Base-by-base conservation (phyloP, 2,888 invertebrate genomes). In the Latrodectus hesperus region DNA sequence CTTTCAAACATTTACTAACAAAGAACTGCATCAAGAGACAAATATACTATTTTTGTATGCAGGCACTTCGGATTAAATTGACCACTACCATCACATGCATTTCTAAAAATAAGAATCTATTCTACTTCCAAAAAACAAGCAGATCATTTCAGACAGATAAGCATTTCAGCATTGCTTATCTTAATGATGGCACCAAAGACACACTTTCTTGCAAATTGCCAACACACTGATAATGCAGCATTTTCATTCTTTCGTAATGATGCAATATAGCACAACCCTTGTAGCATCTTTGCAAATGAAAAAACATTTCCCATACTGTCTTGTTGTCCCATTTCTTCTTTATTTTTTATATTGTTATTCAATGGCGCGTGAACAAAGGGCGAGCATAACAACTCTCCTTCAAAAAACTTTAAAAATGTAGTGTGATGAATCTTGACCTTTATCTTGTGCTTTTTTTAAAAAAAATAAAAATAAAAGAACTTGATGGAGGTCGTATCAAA, bases 331-430 rank as follows among this genome's bases (percentile, higher is more conserved):
- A 60, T 60, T 60, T 60, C 60, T 60, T 60, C n/a, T 11, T 60
- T 60, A 22, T 60, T 16, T 16, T 16, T 60, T 60, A n/a, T 38
- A 38, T 6, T 6, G 38, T 38, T 38, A 38, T 38, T 38, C 38
- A 38, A 38, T 38, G 38, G 38, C 38, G 38, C 38, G 60, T 12
- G 60, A 60, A 60, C 60, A 60, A 60, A 81, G 67, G 74, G 67
- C 73, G 73, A 81, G 67, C 81, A 73, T 74, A 74, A 74, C 67
- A 81, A 81, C 81, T 81, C 81, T 73, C 81, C 26, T 81, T 81
- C 67, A 72, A 64, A 55, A 72, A 65, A 49, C 49, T 51, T 26
- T 38, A 38, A 38, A 74, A 71, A 81, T 26, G 65, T 73, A 65
- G 10, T 55, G 67, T 67, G 53, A 67, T 81, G 67, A 65, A 81